Conservation (phyloP, 2,113 vertebrate genomes). For the Corythornis madagascariensis region DNA sequence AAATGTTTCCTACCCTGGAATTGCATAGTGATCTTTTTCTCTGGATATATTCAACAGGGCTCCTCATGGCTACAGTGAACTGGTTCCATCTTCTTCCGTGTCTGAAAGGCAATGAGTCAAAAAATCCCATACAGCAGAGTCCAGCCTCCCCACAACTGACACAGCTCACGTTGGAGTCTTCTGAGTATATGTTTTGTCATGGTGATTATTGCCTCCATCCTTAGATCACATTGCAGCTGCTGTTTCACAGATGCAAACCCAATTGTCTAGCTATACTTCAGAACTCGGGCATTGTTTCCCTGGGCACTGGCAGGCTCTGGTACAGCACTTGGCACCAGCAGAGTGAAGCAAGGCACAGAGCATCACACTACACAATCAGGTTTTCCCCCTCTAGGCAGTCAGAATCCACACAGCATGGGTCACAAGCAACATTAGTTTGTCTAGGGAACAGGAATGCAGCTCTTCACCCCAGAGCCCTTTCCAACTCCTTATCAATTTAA, state of each 20-base stretch:
- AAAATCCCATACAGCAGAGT: background rate
- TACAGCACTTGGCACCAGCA: background rate
- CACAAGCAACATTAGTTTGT: background rate
- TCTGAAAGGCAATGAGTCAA: background rate
- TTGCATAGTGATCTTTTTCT: background rate
- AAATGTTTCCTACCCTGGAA: background rate
- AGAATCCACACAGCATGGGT: background rate
- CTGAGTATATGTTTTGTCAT: background rate
- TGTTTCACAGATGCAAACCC: background rate
- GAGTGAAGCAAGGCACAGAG: background rate
- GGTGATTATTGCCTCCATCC: background rate
- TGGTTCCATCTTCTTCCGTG: background rate
- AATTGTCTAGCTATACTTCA: background rate
- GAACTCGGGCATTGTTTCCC: background rate
- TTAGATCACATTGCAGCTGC: background rate
- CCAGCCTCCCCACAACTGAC: background rate
- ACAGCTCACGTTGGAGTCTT: background rate
- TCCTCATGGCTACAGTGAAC: background rate
- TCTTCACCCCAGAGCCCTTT: background rate
- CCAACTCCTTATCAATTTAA: background rate
- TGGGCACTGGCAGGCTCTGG: background rate
- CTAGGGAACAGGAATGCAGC: background rate
- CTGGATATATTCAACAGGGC: background rate
- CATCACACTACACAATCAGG: background rate
- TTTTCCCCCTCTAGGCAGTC: background rate